Percentiles rank a stretch among this genome's conserved stretches.
phyloP scores from a whole-genome alignment of 1,140 invertebrate species.

The Coelopa frigida region DNA sequence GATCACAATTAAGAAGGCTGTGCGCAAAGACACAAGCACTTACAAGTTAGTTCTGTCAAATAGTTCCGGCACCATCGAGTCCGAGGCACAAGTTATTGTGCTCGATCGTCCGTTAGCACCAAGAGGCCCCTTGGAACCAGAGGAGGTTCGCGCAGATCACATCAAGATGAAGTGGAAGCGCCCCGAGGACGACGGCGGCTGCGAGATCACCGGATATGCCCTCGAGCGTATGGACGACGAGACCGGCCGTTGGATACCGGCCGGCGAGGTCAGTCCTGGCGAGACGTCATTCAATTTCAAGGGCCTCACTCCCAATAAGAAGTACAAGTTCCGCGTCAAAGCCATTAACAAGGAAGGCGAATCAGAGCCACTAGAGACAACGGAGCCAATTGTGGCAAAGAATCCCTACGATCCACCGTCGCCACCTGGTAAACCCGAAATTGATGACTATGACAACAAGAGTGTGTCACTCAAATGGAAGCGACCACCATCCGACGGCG shows the following conservation, averaged over 20 bases:
- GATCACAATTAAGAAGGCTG: conserved; percentile 77
- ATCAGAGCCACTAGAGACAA: conserved; percentile 89
- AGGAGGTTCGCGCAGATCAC: conserved; percentile 83
- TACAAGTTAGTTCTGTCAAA: conserved; percentile 81
- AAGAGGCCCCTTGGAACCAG: conserved; percentile 74
- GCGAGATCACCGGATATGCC: conserved; percentile 88
- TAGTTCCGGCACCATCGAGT: conserved; percentile 75
- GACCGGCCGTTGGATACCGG: conserved; percentile 85
- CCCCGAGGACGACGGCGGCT: conserved; percentile 90
- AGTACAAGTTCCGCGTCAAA: conserved; percentile 97
- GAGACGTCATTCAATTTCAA: conserved; percentile 79
- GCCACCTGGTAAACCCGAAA: conserved; percentile 82
- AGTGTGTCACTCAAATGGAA: conserved; percentile 86
- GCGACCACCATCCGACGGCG: conserved; percentile 83
- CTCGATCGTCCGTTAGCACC: conserved; percentile 82
- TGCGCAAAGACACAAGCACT: conserved; percentile 81
- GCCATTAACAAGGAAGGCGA: conserved; percentile 98
- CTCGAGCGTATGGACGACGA: conserved; percentile 96
- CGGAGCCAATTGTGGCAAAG: conserved; percentile 80
- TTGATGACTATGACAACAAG: conserved; percentile 90
- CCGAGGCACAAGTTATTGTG: conserved; percentile 78
- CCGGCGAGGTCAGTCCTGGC: conserved; percentile 79
- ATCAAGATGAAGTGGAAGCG: conserved; percentile 93
- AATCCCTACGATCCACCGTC: conserved; percentile 93
- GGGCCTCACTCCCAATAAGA: conserved; percentile 92